Percentiles rank a stretch among this genome's conserved stretches.
Conservation (phyloP, 2,888 invertebrate species). For the Pyralis farinalis region DNA sequence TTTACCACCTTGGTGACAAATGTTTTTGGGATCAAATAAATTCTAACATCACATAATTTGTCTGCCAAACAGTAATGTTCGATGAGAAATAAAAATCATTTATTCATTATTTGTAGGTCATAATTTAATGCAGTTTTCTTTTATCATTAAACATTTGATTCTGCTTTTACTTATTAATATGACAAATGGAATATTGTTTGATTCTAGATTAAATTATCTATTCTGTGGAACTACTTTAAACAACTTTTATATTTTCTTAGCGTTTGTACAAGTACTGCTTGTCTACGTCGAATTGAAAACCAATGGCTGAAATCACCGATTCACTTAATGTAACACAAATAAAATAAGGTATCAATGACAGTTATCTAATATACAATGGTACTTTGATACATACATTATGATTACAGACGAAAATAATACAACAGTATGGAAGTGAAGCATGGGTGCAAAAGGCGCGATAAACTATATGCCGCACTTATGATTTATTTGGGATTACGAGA, state of each 20-base stretch:
- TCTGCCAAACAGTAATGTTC: no score
- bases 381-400: no score
- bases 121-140: conserved; percentile 79
- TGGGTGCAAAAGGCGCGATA: no score
- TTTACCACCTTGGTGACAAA: no score
- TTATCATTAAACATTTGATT: conserved; percentile 74
- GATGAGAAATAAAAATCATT: conserved; percentile 49
- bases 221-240: conserved; percentile 77
- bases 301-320: conserved; percentile 20
- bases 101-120: conserved; percentile 77
- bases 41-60: no score
- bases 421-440: no score
- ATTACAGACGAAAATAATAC: no score
- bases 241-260: conserved; percentile 76
- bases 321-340: background rate
- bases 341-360: no score
- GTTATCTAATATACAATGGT: no score
- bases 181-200: conserved; percentile 81
- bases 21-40: no score
- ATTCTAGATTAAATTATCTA: conserved; percentile 75
- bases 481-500: no score
- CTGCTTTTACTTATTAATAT: conserved; percentile 78
- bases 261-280: conserved; percentile 68
- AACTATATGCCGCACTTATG: no score
- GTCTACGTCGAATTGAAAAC: conserved; percentile 49